Conservation (phyloP, 2,113 vertebrate species). For the Alethe diademata region DNA sequence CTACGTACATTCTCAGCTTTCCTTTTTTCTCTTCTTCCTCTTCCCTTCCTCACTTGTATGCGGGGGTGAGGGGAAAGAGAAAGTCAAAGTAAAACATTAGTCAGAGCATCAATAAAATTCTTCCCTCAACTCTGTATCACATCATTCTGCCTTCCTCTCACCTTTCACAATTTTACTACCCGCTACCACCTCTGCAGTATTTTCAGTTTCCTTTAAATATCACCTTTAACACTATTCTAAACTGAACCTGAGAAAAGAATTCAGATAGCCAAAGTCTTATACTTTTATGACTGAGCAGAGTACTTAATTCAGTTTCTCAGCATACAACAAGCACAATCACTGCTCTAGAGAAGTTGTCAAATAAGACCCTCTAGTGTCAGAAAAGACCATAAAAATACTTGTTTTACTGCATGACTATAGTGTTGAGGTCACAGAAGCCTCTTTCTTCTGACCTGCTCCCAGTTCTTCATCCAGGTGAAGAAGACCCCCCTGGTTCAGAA, state of each 20-base stretch:
- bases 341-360: neutral
- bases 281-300: neutral
- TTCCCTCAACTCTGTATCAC: neutral
- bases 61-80: neutral
- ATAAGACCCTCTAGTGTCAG: neutral
- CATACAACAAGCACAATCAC: neutral
- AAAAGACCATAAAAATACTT: neutral
- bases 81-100: neutral
- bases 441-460: neutral
- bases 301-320: neutral
- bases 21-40: neutral
- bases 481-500: neutral
- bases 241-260: neutral
- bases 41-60: neutral
- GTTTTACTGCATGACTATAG: accelerated
- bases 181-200: neutral
- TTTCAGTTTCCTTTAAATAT: neutral
- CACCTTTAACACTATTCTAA: neutral
- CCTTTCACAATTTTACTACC: neutral
- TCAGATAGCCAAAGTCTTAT: neutral
- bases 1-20: accelerated
- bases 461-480: neutral
- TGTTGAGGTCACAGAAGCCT: neutral
- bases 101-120: neutral
- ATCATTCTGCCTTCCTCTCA: neutral